phyloP scores from a whole-genome alignment of 2,888 invertebrate species.

The Phalangium opilio region DNA sequence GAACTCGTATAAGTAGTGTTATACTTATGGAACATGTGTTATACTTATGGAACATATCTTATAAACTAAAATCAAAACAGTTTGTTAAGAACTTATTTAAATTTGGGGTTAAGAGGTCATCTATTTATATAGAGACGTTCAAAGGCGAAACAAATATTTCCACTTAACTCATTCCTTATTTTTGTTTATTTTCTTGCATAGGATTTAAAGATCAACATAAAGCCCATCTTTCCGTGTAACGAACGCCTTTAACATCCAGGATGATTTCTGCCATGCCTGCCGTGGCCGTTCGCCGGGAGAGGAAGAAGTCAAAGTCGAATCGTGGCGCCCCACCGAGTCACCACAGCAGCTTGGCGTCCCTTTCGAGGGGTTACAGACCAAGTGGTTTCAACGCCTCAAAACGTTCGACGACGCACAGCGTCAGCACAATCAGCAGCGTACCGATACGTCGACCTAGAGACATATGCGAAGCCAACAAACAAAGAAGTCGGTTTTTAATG shows the following conservation, averaged over 20 bases:
- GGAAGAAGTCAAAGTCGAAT: conserved; percentile 44
- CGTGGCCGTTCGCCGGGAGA: conserved; percentile 65
- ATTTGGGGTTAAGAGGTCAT: too few relatives aligned
- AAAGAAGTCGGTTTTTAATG: conserved; percentile 16
- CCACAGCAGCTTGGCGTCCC: conserved; percentile 15
- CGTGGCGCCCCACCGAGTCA: conserved; percentile 11
- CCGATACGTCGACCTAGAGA: neutral
- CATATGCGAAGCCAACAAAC: conserved; percentile 10
- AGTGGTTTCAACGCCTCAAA: neutral
- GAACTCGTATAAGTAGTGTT: too few relatives aligned
- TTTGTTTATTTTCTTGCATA: too few relatives aligned
- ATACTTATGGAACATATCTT: too few relatives aligned
- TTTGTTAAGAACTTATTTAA: too few relatives aligned
- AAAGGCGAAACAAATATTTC: too few relatives aligned
- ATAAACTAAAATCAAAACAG: too few relatives aligned
- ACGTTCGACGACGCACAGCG: conserved; percentile 4
- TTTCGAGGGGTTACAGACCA: neutral
- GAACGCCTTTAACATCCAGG: neutral
- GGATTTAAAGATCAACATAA: too few relatives aligned
- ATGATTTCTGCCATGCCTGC: conserved; percentile 81
- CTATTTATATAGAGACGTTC: too few relatives aligned
- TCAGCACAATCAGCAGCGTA: conserved; percentile 11
- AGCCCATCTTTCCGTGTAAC: too few relatives aligned
- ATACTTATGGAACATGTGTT: too few relatives aligned
- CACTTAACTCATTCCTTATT: too few relatives aligned